Evolutionary conservation across 2,797 vertebrate genomes (phyloP).

Genomic region (Cuniculus paca): DNA sequence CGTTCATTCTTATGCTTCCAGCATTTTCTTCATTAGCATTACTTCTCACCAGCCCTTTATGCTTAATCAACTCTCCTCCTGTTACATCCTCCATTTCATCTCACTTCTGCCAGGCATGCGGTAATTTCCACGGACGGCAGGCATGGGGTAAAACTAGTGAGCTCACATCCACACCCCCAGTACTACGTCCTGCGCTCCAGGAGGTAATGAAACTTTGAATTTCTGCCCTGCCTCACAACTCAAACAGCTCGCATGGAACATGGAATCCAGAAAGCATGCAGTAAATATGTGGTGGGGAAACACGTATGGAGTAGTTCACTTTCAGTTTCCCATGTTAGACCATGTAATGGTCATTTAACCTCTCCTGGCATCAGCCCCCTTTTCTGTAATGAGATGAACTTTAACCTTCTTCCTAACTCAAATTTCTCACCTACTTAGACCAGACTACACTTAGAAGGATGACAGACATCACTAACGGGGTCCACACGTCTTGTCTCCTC

Average conservation of each 20-base stretch:
- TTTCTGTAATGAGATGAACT: background rate
- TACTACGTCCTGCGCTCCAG: background rate
- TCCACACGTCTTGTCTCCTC: background rate
- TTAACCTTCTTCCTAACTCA: background rate
- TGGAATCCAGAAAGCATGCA: too few relatives aligned
- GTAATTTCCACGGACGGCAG: too few relatives aligned
- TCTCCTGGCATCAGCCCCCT: background rate
- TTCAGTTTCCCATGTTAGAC: background rate
- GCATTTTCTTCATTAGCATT: background rate
- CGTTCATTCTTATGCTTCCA: background rate
- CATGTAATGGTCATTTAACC: too few relatives aligned
- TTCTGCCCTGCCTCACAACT: background rate
- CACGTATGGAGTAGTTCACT: background rate
- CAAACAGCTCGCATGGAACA: background rate
- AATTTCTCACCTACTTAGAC: background rate
- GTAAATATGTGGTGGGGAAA: background rate
- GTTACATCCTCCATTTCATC: background rate
- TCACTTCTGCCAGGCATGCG: background rate
- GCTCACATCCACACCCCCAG: fast-evolving
- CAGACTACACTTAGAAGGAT: background rate
- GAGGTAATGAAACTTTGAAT: background rate
- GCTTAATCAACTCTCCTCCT: fast-evolving
- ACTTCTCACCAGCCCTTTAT: too few relatives aligned
- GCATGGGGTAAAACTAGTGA: too few relatives aligned
- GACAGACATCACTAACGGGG: background rate